Percentiles rank a stretch among this genome's conserved stretches.
Evolutionary conservation across 2,888 invertebrate species (phyloP).

Genomic region (Pecten maximus): DNA sequence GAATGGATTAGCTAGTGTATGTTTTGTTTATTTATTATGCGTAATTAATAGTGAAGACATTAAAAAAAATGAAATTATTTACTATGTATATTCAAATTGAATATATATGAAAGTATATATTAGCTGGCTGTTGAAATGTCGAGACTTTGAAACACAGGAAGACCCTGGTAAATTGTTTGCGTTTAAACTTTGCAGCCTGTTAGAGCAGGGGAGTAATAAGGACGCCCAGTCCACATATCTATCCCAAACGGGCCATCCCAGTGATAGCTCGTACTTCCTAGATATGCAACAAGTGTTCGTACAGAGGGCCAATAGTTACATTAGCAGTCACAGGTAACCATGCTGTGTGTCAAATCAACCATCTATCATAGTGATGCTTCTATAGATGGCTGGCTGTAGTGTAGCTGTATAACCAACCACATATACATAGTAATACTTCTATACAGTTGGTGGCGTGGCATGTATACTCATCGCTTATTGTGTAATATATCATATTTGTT

Average conservation of each 20-base stretch:
- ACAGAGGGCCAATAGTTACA: slow-evolving; percentile 71
- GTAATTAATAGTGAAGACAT: too few species aligned
- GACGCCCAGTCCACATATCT: slow-evolving; percentile 43
- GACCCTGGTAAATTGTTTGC: not conserved
- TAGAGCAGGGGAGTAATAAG: slow-evolving; percentile 45
- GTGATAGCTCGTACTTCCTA: slow-evolving; percentile 56
- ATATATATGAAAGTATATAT: too few species aligned
- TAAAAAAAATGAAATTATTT: too few species aligned
- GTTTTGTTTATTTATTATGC: too few species aligned
- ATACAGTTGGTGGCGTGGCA: too few species aligned
- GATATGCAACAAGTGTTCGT: slow-evolving; percentile 57
- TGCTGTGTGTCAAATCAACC: slow-evolving; percentile 36
- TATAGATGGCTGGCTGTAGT: slow-evolving; percentile 17
- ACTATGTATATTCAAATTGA: too few species aligned
- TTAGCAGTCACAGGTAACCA: slow-evolving; percentile 73
- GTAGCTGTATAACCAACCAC: not conserved
- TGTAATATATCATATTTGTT: not conserved
- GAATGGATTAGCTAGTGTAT: too few species aligned
- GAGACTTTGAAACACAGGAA: not conserved
- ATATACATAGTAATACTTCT: not conserved
- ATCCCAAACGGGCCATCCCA: slow-evolving; percentile 45
- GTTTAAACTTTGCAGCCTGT: slow-evolving; percentile 37
- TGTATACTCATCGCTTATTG: not conserved
- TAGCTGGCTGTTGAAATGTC: too few species aligned
- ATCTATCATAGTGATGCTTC: not conserved